phyloP scores from a whole-genome alignment of 2,888 invertebrate genomes.

The Macaria liturata region DNA sequence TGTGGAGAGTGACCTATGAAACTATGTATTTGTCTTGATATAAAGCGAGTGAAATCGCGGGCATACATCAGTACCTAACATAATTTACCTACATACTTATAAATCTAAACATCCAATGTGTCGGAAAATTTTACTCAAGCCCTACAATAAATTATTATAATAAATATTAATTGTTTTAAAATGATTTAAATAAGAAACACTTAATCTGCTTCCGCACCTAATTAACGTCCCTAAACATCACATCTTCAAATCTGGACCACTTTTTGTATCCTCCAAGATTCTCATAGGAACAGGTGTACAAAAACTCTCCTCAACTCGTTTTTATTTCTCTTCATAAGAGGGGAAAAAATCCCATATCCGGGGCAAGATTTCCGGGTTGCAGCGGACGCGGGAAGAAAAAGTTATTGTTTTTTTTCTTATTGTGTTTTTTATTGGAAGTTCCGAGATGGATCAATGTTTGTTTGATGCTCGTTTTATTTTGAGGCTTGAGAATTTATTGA shows the following conservation, averaged over 20 bases:
- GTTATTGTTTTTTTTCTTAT: conserved; percentile 43
- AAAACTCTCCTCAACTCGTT: conserved; percentile 68
- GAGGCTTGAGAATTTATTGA: conserved; percentile 45
- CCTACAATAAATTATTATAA: no score
- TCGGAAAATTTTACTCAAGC: no score
- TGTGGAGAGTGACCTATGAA: no score
- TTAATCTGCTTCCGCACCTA: conserved; percentile 1
- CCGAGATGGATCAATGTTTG: conserved; percentile 60
- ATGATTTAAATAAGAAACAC: neutral
- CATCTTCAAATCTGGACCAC: conserved; percentile 46
- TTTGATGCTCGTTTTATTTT: conserved; percentile 52
- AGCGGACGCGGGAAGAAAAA: conserved; percentile 54
- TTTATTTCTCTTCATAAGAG: conserved; percentile 49
- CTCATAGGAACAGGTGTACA: conserved; percentile 76
- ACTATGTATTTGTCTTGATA: no score
- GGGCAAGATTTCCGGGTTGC: conserved; percentile 71
- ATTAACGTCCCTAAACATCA: conserved; percentile 5
- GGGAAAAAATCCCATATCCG: conserved; percentile 65
- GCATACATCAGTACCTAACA: no score
- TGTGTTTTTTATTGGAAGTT: conserved; percentile 30
- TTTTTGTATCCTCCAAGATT: conserved; percentile 54
- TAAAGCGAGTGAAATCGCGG: no score
- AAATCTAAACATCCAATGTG: no score
- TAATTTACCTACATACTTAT: no score
- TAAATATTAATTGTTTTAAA: no score